Evolutionary conservation across 2,113 vertebrate species (phyloP).

Genomic region (Syrrhaptes paradoxus): DNA sequence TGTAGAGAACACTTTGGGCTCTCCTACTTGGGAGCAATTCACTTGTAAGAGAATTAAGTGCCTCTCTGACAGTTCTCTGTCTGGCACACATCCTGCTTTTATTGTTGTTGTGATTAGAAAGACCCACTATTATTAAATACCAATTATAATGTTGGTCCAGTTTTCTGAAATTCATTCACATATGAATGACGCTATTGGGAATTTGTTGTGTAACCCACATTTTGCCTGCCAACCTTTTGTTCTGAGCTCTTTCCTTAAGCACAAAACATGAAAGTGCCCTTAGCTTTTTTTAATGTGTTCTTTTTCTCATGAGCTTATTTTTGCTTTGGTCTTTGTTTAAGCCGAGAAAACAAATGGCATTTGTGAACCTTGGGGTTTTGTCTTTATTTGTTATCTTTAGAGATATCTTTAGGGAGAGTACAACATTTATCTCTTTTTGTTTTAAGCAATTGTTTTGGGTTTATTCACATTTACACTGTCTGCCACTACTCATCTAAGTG

Average conservation of each 20-base stretch:
- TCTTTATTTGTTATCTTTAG: neutral
- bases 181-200: neutral
- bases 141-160: constrained; percentile 2
- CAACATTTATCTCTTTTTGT: neutral
- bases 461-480: neutral
- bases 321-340: neutral
- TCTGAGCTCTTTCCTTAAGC: neutral
- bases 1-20: neutral
- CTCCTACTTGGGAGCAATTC: neutral
- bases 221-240: constrained; percentile 20
- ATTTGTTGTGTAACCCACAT: constrained; percentile 5
- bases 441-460: neutral
- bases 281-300: neutral
- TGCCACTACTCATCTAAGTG: neutral
- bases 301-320: neutral
- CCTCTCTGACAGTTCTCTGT: neutral
- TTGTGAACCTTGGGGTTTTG: neutral
- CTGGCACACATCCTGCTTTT: constrained; percentile 36
- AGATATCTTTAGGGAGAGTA: neutral
- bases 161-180: constrained; percentile 18
- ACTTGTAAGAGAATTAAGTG: constrained; percentile 1
- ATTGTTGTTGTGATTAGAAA: constrained; percentile 47
- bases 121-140: constrained; percentile 14
- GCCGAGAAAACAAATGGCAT: neutral
- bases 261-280: neutral